Conservation (phyloP, 2,113 vertebrate genomes). For the Xyrauchen texanus region DNA sequence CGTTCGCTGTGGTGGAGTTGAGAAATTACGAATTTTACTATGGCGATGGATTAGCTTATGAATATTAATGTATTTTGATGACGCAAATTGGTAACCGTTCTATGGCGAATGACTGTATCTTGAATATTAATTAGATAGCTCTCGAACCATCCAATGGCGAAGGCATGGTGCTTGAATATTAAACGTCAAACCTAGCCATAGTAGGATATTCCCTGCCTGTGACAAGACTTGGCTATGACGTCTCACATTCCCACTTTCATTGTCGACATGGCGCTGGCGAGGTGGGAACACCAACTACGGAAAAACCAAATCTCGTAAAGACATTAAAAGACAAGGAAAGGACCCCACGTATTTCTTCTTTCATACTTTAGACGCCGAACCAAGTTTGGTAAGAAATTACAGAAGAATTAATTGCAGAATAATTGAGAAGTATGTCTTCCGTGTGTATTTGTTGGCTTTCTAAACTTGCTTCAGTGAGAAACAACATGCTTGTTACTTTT, state of each 20-base stretch:
- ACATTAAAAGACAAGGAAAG: neutral
- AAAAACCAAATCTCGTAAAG: conserved; percentile 28
- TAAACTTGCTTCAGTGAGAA: conserved; percentile 21
- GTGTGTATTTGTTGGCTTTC: neutral
- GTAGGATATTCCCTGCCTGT: conserved; percentile 63
- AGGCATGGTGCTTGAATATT: neutral
- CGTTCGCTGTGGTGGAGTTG: neutral
- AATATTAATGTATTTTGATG: neutral
- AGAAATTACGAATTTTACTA: neutral
- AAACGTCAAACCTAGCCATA: neutral
- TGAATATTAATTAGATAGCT: conserved; percentile 9
- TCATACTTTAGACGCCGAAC: neutral
- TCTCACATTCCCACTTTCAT: conserved; percentile 62
- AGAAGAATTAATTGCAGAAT: no score
- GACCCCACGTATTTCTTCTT: neutral
- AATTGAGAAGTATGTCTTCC: neutral
- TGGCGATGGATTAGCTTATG: neutral
- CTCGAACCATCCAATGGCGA: neutral
- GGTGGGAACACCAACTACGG: conserved; percentile 45
- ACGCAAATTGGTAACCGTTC: neutral
- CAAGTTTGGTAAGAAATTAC: conserved; percentile 39
- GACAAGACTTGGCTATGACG: conserved; percentile 52
- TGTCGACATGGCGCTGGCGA: conserved; percentile 76
- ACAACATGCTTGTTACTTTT: conserved; percentile 1
- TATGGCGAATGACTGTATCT: neutral